A percentile compares a stretch with the other conserved stretches of the same genome.
These are phyloP conservation scores for Neolamprologus cancellatus DNA, from an alignment of 2,113 vertebrate genomes.

Conservation along the genomic window DNA sequence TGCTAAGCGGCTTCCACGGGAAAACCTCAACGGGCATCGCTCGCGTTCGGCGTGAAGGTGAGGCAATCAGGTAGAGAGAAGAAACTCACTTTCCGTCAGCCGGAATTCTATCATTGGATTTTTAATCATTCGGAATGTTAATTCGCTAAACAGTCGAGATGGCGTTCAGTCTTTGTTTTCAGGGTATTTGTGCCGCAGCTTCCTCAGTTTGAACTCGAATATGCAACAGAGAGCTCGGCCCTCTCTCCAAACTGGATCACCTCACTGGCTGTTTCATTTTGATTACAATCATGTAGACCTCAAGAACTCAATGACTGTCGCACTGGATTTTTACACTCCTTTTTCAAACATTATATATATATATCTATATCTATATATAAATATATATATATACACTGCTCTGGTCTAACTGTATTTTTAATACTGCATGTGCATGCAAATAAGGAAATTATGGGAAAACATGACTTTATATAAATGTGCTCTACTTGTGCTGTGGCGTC, in stretches of 20 bases:
- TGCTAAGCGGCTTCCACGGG: neutral
- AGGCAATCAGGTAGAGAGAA: neutral
- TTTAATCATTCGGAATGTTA: neutral
- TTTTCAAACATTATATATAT: constrained; percentile 43
- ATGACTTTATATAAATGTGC: constrained; percentile 59
- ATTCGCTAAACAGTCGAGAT: neutral
- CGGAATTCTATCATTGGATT: neutral
- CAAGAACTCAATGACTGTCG: constrained; percentile 73
- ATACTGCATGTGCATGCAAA: constrained; percentile 77
- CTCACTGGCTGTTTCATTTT: constrained; percentile 57
- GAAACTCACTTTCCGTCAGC: neutral
- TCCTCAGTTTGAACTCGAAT: constrained; percentile 19
- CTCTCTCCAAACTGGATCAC: constrained; percentile 52
- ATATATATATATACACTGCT: neutral
- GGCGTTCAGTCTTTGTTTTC: neutral
- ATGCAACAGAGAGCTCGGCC: constrained; percentile 44
- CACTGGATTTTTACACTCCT: constrained; percentile 71
- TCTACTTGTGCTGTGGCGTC: constrained; percentile 52
- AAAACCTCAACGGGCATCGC: neutral
- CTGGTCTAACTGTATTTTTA: constrained; percentile 69
- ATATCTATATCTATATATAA: neutral
- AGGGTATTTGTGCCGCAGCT: neutral
- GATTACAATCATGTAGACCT: constrained; percentile 69
- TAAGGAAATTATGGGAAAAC: constrained; percentile 25
- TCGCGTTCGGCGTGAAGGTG: neutral